Percentiles rank a stretch among this genome's conserved stretches.
phyloP scores from a whole-genome alignment of 2,888 invertebrate genomes.

The Tinea pellionella region DNA sequence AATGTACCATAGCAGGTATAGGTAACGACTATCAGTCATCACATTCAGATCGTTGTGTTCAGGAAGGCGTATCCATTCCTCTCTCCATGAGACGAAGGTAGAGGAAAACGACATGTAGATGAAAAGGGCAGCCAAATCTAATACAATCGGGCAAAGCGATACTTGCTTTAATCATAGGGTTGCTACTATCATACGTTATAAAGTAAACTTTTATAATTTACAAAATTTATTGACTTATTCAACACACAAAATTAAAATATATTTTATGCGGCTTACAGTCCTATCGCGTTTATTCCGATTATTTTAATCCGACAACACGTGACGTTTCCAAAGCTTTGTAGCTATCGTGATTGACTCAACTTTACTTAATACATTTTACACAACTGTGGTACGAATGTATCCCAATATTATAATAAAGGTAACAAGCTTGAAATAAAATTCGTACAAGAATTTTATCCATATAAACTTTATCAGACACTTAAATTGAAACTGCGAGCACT shows the following conservation, averaged over 20 bases:
- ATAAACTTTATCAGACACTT: constrained; percentile 7
- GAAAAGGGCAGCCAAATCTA: constrained; percentile 70
- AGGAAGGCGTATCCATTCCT: constrained; percentile 32
- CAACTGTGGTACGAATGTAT: no score
- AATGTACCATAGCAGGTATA: constrained; percentile 24
- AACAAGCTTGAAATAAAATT: neutral
- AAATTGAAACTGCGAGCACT: constrained; percentile 19
- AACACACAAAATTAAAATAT: no score
- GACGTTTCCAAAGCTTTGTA: no score
- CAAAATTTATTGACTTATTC: no score
- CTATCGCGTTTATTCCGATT: no score
- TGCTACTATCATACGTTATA: constrained; percentile 27
- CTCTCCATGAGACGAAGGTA: constrained; percentile 29
- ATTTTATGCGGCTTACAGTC: no score
- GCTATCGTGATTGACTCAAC: no score
- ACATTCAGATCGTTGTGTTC: constrained; percentile 15
- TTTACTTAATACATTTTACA: no score
- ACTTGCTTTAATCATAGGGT: constrained; percentile 47
- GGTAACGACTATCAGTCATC: constrained; percentile 22
- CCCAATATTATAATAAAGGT: neutral
- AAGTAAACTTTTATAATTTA: constrained; percentile 3
- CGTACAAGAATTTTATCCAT: neutral
- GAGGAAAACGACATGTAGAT: constrained; percentile 62
- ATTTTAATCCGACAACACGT: no score
- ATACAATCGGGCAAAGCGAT: constrained; percentile 68